These are phyloP conservation scores for Sebastes ruberrimus DNA, from an alignment of 2,797 vertebrate species.

Conservation along the genomic window DNA sequence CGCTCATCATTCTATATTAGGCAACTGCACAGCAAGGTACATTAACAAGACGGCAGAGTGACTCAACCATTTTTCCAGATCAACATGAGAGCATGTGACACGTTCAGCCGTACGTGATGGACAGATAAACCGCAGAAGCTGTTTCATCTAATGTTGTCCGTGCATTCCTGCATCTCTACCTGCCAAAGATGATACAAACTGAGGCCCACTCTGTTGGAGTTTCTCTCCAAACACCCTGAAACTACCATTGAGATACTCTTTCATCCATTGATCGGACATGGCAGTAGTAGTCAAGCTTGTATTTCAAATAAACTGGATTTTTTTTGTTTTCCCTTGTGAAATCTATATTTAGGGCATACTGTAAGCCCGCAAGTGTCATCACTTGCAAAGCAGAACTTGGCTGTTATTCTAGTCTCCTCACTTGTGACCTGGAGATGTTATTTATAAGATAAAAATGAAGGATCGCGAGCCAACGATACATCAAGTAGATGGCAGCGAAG, in stretches of 20 bases:
- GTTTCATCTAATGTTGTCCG: slow-evolving; percentile 25
- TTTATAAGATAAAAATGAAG: slow-evolving; percentile 64
- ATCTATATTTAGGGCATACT: slow-evolving; percentile 65
- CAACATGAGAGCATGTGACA: slow-evolving; percentile 47
- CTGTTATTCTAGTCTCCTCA: slow-evolving; percentile 63
- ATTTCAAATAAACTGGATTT: slow-evolving; percentile 67
- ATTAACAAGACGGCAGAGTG: slow-evolving; percentile 60
- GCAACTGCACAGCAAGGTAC: slow-evolving; percentile 67
- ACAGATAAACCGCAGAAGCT: slow-evolving; percentile 48
- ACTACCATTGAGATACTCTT: slow-evolving; percentile 54
- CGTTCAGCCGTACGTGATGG: slow-evolving; percentile 48
- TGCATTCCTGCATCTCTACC: slow-evolving; percentile 22
- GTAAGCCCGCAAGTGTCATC: slow-evolving; percentile 60
- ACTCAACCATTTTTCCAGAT: slow-evolving; percentile 69
- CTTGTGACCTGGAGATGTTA: slow-evolving; percentile 52
- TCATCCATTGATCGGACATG: slow-evolving; percentile 50
- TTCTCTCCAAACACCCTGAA: slow-evolving; percentile 52
- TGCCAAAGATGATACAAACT: slow-evolving; percentile 45
- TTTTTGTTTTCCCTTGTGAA: slow-evolving; percentile 55
- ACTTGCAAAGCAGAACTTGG: slow-evolving; percentile 53
- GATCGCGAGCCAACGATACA: background rate
- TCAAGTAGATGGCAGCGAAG: background rate
- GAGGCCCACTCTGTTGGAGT: slow-evolving; percentile 40
- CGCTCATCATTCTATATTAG: slow-evolving; percentile 72
- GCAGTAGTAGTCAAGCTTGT: slow-evolving; percentile 42